Conservation (phyloP, 2,797 vertebrate genomes). For the Phylloscopus collybita region DNA sequence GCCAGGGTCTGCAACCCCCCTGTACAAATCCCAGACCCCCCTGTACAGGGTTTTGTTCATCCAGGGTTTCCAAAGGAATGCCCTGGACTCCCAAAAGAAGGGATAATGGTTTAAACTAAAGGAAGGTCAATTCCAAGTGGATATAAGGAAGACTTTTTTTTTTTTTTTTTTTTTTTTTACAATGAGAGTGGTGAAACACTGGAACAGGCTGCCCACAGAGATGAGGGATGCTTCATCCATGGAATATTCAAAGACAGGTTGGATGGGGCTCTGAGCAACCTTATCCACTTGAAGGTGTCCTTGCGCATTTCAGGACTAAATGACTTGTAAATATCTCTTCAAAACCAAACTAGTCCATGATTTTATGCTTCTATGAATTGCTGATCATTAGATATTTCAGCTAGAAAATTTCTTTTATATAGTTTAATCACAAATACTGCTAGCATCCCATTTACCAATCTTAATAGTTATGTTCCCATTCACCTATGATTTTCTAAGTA, state of each 20-base stretch:
- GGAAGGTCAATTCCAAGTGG: accelerated
- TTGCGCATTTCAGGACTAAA: neutral
- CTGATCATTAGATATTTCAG: neutral
- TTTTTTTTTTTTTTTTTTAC: neutral
- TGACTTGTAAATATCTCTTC: neutral
- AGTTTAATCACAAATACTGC: neutral
- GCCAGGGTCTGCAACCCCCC: too few species aligned
- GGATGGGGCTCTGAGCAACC: neutral
- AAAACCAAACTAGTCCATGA: neutral
- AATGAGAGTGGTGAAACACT: neutral
- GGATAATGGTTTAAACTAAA: neutral
- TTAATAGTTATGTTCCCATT: neutral
- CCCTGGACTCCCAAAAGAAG: neutral
- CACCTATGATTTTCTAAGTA: neutral
- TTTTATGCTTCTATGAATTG: neutral
- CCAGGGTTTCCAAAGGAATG: too few species aligned
- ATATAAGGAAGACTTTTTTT: neutral
- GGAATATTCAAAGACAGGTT: neutral
- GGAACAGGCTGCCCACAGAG: neutral
- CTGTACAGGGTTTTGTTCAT: too few species aligned
- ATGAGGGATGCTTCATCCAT: neutral
- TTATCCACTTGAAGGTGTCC: neutral
- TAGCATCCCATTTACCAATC: neutral
- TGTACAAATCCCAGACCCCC: too few species aligned
- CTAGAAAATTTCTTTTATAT: neutral